Base-by-base conservation (phyloP, 2,888 invertebrate genomes). In the Ochlodes sylvanus region DNA sequence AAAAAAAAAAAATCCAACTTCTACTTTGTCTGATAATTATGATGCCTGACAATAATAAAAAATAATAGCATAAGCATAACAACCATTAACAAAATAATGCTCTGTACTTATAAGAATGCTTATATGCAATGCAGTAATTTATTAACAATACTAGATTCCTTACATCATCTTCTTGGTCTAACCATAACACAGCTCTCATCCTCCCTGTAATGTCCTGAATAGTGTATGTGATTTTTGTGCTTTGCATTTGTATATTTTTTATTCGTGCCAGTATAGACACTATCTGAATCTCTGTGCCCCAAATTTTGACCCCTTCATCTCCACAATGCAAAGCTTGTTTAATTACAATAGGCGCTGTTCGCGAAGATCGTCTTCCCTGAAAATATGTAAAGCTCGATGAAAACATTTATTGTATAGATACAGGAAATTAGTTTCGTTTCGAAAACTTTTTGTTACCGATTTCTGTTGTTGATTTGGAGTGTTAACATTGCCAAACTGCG, bases 241-340 rank as follows among this genome's bases (percentile, higher is more conserved):
- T 94, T 71, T 94, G 93, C 76, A 92, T 83, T 54, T 88, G 80
- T 47, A 94, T 92, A 70, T 91, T 93, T 54, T 84, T 80, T 1
- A 94, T 77, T 61, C 92, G 79, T 27, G 92, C 94, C 9, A 94
- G 87, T 71, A 94, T 76, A 6, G 83, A 87, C 0, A 92, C 89
- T 68, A 94, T 93, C 78, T 93, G 93, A 62, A 93, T 86, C 70
- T 93, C 93, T 15, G 91, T 91, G 32, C 93, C 93, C 93, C 93
- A 93, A 76, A 94, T 92, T 77, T 90, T 93, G 0, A 94, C 76
- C 63, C 93, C 93, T 72, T 94, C 93, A 76, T 92, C 93, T 17
- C 92, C 90, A 76, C 88, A 81, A 69, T 92, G 90, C 21, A 94
- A 76, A 10, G 93, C 93, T 81, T 94, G 94, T 71, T 77, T 87